Percentiles rank a stretch among this genome's conserved stretches.
These are phyloP conservation scores for Pollenia angustigena DNA, from an alignment of 2,888 invertebrate species.

Conservation along the genomic window DNA sequence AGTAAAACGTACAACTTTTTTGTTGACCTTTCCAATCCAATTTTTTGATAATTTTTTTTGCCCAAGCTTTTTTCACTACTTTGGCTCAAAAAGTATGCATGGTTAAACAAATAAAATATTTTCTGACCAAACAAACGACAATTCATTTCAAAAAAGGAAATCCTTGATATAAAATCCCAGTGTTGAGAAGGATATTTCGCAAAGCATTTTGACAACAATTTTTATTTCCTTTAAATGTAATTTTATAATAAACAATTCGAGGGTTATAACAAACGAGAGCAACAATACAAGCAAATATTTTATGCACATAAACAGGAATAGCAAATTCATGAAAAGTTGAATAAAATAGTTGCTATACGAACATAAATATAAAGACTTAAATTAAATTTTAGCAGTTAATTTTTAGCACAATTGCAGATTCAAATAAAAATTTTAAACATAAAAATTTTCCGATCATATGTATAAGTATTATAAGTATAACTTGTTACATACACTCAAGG, in stretches of 20 bases:
- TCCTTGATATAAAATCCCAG: conserved; percentile 67
- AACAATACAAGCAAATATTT: conserved; percentile 4
- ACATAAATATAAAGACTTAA: neutral
- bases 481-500: too few species aligned
- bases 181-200: conserved; percentile 67
- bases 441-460: too few species aligned
- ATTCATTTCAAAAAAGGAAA: conserved; percentile 68
- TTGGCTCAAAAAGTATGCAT: conserved; percentile 51
- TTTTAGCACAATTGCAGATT: neutral
- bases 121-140: conserved; percentile 68
- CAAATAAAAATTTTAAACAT: too few species aligned
- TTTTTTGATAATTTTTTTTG: neutral
- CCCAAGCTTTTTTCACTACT: conserved; percentile 17
- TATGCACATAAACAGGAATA: conserved; percentile 34
- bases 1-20: conserved; percentile 7
- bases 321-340: conserved; percentile 31
- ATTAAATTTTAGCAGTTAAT: neutral
- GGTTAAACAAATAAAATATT: conserved; percentile 68
- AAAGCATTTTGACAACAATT: conserved; percentile 68
- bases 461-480: too few species aligned
- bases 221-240: conserved; percentile 68
- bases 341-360: neutral
- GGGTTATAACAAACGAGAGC: conserved; percentile 48
- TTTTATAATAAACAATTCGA: conserved; percentile 61
- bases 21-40: neutral